Conservation (phyloP, 2,113 vertebrate genomes). For the Poecilia latipinna region DNA sequence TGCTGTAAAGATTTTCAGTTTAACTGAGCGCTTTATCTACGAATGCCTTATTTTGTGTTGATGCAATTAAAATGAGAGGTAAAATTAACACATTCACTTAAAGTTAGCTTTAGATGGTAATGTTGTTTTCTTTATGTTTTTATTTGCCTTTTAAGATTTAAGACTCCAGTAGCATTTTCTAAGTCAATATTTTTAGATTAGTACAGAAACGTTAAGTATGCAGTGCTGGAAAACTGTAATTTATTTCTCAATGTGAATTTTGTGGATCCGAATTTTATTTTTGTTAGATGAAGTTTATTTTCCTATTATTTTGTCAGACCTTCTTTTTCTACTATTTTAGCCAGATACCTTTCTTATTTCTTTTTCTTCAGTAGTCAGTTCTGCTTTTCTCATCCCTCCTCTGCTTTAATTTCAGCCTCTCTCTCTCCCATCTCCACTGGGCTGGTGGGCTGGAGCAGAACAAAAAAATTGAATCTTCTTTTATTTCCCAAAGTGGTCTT, state of each 20-base stretch:
- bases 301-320: not conserved
- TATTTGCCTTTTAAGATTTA: not conserved
- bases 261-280: not conserved
- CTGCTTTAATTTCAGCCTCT: not conserved
- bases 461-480: conserved; percentile 42
- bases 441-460: conserved; percentile 18
- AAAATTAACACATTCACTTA: not conserved
- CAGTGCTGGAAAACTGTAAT: not conserved
- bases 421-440: not conserved
- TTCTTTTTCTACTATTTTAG: not conserved
- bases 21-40: not conserved
- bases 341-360: not conserved
- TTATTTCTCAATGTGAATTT: not conserved
- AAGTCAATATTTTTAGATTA: too few species aligned
- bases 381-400: not conserved
- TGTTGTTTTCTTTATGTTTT: not conserved
- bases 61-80: not conserved
- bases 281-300: not conserved
- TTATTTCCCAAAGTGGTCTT: conserved; percentile 63
- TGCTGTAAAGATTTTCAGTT: too few species aligned
- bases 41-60: not conserved
- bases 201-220: too few species aligned
- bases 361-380: not conserved
- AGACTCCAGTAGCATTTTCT: not conserved
- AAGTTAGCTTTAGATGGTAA: not conserved